Base-by-base conservation (phyloP, 2,797 vertebrate genomes). In the Pangasius mekongensis region DNA sequence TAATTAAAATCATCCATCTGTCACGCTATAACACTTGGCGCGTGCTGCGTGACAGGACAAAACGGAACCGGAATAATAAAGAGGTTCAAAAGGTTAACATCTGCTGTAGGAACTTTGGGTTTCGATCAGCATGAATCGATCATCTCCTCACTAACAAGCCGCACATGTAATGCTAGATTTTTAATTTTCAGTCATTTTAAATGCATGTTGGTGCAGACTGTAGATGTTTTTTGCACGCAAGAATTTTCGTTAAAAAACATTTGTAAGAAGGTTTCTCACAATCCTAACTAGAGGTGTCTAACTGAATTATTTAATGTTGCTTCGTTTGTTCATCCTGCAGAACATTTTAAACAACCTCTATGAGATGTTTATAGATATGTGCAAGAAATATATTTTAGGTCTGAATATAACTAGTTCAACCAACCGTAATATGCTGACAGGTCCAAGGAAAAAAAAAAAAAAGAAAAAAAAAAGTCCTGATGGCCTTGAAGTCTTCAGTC, bases 1-100 rank as follows among this genome's bases (percentile, higher is more conserved):
- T 91, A 89, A 95, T 95, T 93, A 94, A 94, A 95, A 93, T 90
- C 81, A 91, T 91, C 95, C 95, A 96, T 95, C 95, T 96, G 95
- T 95, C 95, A 94, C 92, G 91, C 92, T 93, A 93, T 93, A 94
- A 94, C 93, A 94, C 89, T 95, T 90, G 92, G 91, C 94, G 93
- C 84, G 91, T 92, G 91, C 93, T 71, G 77, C 56, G 87, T 90
- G 92, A 95, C 93, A 92, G 94, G 94, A 96, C 95, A 95, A 94
- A 93, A 94, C 93, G 94, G 91, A 94, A 89, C 89, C 91, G 92
- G 27, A 89, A 90, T 89, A 90, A 89, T 92, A 91, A 84, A 91
- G 90, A 81, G 89, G 91, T 84, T 89, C 89, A 92, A 93, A 93
- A 92, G 92, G 92, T 94, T 94, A 94, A 95, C 94, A 95, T 94